These are phyloP conservation scores for Microcebus tavaratra DNA, from an alignment of 2,113 vertebrate species.

Conservation along the genomic window DNA sequence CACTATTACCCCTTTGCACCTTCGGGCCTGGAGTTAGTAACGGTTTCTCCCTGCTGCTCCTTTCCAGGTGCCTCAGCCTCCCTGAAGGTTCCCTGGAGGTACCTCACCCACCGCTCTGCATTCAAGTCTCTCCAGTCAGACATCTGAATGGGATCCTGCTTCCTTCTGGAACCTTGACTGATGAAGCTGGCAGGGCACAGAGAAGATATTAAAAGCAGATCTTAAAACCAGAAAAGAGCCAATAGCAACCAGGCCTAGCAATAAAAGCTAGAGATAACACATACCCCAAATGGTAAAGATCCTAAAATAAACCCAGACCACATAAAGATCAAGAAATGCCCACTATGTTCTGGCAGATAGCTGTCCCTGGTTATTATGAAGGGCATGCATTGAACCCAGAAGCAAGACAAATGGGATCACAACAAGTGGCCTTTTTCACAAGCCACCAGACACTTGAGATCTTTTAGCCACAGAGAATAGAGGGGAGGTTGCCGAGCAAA, in stretches of 20 bases:
- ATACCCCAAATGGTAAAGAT: neutral
- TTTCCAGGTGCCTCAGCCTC: neutral
- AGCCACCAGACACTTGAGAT: neutral
- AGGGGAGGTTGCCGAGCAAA: neutral
- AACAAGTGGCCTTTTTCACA: neutral
- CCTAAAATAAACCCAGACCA: neutral
- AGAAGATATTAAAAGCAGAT: neutral
- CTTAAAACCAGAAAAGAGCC: neutral
- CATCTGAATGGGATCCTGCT: neutral
- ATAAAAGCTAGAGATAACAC: neutral
- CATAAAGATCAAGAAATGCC: neutral
- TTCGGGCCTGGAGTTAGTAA: neutral
- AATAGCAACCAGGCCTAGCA: neutral
- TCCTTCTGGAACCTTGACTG: neutral
- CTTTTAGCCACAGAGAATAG: neutral
- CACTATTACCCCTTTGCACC: no score
- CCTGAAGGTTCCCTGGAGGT: neutral
- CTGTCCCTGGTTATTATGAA: neutral
- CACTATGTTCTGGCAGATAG: neutral
- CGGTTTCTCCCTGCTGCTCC: neutral
- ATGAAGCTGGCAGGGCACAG: neutral
- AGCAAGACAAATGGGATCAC: neutral
- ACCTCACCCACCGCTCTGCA: neutral
- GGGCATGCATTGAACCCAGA: neutral
- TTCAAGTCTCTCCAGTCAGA: neutral